These are phyloP conservation scores for Melolontha melolontha DNA, from an alignment of 2,888 invertebrate genomes.

Conservation along the genomic window DNA sequence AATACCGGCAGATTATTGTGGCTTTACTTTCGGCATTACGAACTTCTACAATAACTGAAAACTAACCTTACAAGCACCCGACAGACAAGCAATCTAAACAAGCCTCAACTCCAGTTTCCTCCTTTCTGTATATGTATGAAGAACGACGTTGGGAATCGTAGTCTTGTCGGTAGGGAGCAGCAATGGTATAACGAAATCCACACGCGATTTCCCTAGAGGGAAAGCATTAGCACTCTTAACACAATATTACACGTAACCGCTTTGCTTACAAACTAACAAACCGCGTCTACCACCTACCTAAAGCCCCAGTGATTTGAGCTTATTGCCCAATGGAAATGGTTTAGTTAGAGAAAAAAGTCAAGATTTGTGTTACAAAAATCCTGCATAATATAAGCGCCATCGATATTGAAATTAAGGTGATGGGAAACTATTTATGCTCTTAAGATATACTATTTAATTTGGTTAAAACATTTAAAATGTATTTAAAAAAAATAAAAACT, in stretches of 20 bases:
- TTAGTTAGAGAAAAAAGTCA: not conserved
- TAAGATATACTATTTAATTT: no score
- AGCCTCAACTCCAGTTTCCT: not conserved
- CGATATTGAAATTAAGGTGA: no score
- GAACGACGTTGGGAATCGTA: no score
- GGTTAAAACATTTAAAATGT: no score
- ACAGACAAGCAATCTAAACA: not conserved
- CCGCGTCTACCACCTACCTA: slow-evolving; percentile 3
- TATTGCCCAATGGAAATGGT: slow-evolving; percentile 3
- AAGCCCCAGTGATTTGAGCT: slow-evolving; percentile 13
- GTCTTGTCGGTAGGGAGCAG: no score
- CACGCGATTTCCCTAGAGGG: slow-evolving; percentile 56
- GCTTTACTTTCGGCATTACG: slow-evolving; percentile 7
- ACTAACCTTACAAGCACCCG: not conserved
- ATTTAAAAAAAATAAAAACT: no score
- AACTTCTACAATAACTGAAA: not conserved
- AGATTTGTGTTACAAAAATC: not conserved
- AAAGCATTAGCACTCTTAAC: slow-evolving; percentile 57
- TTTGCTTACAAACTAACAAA: slow-evolving; percentile 53
- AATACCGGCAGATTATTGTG: slow-evolving; percentile 9
- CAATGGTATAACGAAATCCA: slow-evolving; percentile 49
- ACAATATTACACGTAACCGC: slow-evolving; percentile 57
- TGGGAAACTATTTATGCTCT: no score
- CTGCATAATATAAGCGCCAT: no score
- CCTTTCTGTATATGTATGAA: no score